Percentiles rank a stretch among this genome's conserved stretches.
phyloP scores from a whole-genome alignment of 2,888 invertebrate genomes.

The Anodontia alba region DNA sequence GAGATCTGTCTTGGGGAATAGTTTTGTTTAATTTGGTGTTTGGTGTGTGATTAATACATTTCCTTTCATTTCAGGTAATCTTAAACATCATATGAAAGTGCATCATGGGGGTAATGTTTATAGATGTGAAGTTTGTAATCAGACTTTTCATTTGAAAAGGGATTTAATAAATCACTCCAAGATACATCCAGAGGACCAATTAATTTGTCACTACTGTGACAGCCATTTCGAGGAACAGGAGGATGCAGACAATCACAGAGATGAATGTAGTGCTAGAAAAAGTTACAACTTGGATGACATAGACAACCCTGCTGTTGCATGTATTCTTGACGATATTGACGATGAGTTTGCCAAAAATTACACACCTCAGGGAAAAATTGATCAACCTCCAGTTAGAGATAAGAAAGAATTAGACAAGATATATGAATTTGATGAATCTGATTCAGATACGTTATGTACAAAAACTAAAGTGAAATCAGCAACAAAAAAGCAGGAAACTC shows the following conservation, averaged over 20 bases:
- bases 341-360: conserved; percentile 13
- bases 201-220: background rate
- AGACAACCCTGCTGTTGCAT: background rate
- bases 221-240: background rate
- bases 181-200: conserved; percentile 27
- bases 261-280: conserved; percentile 6
- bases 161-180: conserved; percentile 36
- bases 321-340: background rate
- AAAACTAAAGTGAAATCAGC: background rate
- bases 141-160: conserved; percentile 42
- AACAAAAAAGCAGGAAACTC: background rate
- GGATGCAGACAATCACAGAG: background rate
- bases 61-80: background rate
- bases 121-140: conserved; percentile 51
- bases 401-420: conserved; percentile 11
- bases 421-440: conserved; percentile 11
- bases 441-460: background rate
- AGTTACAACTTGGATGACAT: background rate
- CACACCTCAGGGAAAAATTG: conserved; percentile 16
- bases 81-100: conserved; percentile 8
- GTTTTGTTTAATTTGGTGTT: no score
- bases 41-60: no score
- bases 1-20: no score
- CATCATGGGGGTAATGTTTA: conserved; percentile 41
- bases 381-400: conserved; percentile 3